Percentiles rank a stretch among this genome's conserved stretches.
Evolutionary conservation across 2,797 vertebrate genomes (phyloP).

Genomic region (Mallotus villosus): DNA sequence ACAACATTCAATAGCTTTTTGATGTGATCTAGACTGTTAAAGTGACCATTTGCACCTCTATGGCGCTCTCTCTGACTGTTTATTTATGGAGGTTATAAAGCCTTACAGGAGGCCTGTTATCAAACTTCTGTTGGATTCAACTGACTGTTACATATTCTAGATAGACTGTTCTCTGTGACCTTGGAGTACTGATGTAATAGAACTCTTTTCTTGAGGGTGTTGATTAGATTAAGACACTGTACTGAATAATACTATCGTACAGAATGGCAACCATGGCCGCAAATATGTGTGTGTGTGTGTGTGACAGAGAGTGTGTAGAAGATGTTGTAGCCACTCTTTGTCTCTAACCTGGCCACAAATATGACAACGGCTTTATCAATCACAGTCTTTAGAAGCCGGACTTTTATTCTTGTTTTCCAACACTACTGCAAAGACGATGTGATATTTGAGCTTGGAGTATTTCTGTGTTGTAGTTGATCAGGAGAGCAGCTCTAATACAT

Average conservation of each 20-base stretch:
- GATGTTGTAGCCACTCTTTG: not conserved
- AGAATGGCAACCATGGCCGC: constrained; percentile 30
- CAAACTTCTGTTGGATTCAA: constrained; percentile 54
- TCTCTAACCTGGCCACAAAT: not conserved
- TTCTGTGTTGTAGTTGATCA: constrained; percentile 37
- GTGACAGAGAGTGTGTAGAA: too few species aligned
- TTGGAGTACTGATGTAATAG: constrained; percentile 36
- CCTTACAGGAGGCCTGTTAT: constrained; percentile 9
- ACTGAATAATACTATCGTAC: constrained; percentile 22
- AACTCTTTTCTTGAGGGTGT: constrained; percentile 26
- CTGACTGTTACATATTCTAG: constrained; percentile 70
- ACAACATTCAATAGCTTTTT: constrained; percentile 64
- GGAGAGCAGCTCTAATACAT: constrained; percentile 22
- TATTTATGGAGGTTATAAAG: constrained; percentile 42
- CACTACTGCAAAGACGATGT: constrained; percentile 4
- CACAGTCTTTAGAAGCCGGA: constrained; percentile 1
- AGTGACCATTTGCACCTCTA: constrained; percentile 59
- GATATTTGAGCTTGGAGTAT: constrained; percentile 13
- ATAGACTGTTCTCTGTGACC: constrained; percentile 74
- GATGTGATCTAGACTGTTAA: constrained; percentile 75
- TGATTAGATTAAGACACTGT: constrained; percentile 19
- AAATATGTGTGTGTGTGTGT: constrained; percentile 6
- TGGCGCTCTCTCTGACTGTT: constrained; percentile 33
- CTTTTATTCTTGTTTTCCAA: constrained; percentile 10
- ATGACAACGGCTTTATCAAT: not conserved